Evolutionary conservation across 2,113 vertebrate species (phyloP).

Genomic region (Hippocampus barbouri): DNA sequence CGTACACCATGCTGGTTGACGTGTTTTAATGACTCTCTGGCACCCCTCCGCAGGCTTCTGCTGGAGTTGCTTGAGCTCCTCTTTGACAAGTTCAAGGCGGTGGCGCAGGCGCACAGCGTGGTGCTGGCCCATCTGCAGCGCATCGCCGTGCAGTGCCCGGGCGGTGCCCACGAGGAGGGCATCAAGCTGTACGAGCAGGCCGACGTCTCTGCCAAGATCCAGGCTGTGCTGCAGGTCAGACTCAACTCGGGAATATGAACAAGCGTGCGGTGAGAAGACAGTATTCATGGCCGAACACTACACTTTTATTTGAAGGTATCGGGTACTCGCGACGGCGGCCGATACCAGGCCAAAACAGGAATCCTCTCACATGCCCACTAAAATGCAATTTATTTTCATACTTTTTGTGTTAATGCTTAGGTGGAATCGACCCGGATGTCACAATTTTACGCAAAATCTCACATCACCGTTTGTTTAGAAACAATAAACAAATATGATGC

Average conservation of each 20-base stretch:
- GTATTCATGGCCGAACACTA: background rate
- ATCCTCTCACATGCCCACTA: too few relatives aligned
- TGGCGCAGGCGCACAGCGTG: conserved; percentile 85
- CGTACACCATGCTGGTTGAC: background rate
- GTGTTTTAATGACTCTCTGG: conserved; percentile 21
- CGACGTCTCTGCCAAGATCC: conserved; percentile 96
- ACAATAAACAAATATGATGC: too few relatives aligned
- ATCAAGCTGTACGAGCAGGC: conserved; percentile 97
- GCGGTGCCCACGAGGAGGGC: conserved; percentile 78
- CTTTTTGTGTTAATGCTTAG: too few relatives aligned
- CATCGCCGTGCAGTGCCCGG: conserved; percentile 72
- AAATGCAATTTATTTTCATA: too few relatives aligned
- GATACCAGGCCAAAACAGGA: too few relatives aligned
- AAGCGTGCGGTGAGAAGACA: background rate
- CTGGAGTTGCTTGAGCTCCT: conserved; percentile 92
- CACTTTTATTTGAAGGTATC: too few relatives aligned
- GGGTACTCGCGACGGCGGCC: too few relatives aligned
- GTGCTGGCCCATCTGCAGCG: conserved; percentile 87
- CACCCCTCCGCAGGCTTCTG: conserved; percentile 77
- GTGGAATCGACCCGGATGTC: too few relatives aligned
- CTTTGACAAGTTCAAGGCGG: conserved; percentile 96
- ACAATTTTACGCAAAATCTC: too few relatives aligned
- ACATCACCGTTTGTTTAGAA: too few relatives aligned
- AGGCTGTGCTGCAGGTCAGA: conserved; percentile 91
- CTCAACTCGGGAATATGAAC: background rate